Evolutionary conservation across 2,797 vertebrate genomes (phyloP), one percentile per base, ranked within the genome.

Genomic region (Gymnothorax javanicus): DNA sequence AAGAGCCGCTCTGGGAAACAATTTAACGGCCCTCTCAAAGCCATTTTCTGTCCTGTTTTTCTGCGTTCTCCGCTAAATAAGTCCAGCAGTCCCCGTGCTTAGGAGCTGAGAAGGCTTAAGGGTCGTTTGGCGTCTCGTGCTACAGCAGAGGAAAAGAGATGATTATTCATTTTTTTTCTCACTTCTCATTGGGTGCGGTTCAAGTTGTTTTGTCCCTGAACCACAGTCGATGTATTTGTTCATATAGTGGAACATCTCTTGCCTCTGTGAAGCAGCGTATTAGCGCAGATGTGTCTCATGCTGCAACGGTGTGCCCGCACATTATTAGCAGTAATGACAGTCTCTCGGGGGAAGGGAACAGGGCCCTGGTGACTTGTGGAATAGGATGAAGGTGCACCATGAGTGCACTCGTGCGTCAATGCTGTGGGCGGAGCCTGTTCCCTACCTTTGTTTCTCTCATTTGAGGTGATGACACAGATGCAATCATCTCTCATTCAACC

Each of bases 21-120:
- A 92, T 91, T 91, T 93, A 92, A 91, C 90, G 91, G 90, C 91
- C 93, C 94, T 95, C 95, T 95, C 92, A 94, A 92, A 94, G 95
- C 88, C 93, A 93, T 85, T 89, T 87, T 84, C 87, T 64, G 86
- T 87, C 83, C 94, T 94, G 93, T 95, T 95, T 94, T 92, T 89
- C 89, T 79, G 75, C 50, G 75, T 50, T 79, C 75, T 20, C 75
- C 20, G 56, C 82, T 84, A 84, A 84, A 84, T 84, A 84, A 60
- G 82, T 84, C 82, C 59, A 62, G 57, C 57, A 62, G 82, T 27
- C n/a, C 82, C 50, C 43, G 25, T 11, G 1, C 27, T 43, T n/a
- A 12, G 5, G 15, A 20, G 25, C 58, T 2, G 57, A 84, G 62
- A 84, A 25, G 58, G 4, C 43, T 60, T 58, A 60, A 84, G 27